These are phyloP conservation scores for Onychostoma macrolepis DNA, from an alignment of 2,113 vertebrate genomes.

Conservation along the genomic window DNA sequence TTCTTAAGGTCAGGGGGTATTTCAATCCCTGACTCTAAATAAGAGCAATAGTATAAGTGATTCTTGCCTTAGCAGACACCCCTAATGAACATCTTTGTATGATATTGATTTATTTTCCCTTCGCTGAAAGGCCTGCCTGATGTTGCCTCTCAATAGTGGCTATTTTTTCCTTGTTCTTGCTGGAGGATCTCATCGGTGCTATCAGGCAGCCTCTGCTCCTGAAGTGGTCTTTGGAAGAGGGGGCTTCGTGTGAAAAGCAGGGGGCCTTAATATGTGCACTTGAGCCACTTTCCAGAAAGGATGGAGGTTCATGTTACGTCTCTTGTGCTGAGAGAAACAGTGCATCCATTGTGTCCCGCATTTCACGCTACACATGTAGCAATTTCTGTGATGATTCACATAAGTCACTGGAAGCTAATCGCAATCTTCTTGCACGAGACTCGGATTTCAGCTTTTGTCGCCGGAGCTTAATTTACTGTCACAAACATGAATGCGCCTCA, in stretches of 20 bases:
- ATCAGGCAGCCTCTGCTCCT: conserved; percentile 62
- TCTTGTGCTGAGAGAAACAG: conserved; percentile 65
- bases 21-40: background rate
- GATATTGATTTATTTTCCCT: conserved; percentile 48
- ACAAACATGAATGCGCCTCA: conserved; percentile 48
- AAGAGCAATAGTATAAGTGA: background rate
- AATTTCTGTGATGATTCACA: conserved; percentile 71
- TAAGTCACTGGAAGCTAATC: conserved; percentile 64
- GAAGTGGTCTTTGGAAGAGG: conserved; percentile 57
- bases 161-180: conserved; percentile 48
- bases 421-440: conserved; percentile 60
- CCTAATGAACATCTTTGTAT: conserved; percentile 47
- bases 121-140: conserved; percentile 9
- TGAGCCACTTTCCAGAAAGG: conserved; percentile 59
- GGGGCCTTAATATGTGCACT: conserved; percentile 65
- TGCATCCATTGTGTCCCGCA: conserved; percentile 70
- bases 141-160: conserved; percentile 34
- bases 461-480: conserved; percentile 53
- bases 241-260: background rate
- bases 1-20: background rate
- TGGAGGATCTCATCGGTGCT: conserved; percentile 55
- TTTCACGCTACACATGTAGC: conserved; percentile 66
- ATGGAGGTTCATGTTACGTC: conserved; percentile 64
- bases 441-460: conserved; percentile 62
- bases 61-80: background rate